Percentiles rank a stretch among this genome's conserved stretches.
phyloP scores from a whole-genome alignment of 2,888 invertebrate species.

The Bimastos eiseni region DNA sequence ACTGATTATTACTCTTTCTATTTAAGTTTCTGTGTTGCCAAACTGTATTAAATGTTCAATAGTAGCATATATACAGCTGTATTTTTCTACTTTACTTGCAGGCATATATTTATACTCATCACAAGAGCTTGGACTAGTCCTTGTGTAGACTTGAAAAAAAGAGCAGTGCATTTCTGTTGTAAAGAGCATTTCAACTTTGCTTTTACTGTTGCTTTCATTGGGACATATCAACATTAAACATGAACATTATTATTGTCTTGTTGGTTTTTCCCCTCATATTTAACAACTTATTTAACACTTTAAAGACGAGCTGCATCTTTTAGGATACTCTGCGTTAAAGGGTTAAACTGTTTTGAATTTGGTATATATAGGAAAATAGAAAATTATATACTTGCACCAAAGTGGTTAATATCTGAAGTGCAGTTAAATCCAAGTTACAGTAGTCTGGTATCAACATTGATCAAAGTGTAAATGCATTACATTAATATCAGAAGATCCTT shows the following conservation, averaged over 20 bases:
- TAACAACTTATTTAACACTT: neutral
- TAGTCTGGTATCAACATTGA: neutral
- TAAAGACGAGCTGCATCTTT: too few relatives aligned
- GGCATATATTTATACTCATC: neutral
- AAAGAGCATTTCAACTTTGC: neutral
- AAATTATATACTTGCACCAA: neutral
- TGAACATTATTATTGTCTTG: neutral
- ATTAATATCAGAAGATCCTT: neutral
- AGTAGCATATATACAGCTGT: neutral
- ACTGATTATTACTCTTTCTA: conserved; percentile 4
- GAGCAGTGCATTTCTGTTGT: neutral
- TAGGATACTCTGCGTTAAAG: too few relatives aligned
- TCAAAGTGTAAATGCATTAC: neutral
- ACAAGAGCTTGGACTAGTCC: neutral
- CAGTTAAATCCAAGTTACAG: neutral
- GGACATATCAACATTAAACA: neutral
- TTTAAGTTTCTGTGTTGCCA: neutral
- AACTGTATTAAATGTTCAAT: neutral
- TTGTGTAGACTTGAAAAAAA: neutral
- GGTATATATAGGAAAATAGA: neutral
- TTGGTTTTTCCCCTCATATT: neutral
- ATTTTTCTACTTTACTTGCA: neutral
- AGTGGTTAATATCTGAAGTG: neutral
- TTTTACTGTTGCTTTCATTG: neutral
- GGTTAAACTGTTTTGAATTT: neutral